Evolutionary conservation across 2,797 vertebrate species (phyloP).

Genomic region (Ctenochaetus hawaiiensis): DNA sequence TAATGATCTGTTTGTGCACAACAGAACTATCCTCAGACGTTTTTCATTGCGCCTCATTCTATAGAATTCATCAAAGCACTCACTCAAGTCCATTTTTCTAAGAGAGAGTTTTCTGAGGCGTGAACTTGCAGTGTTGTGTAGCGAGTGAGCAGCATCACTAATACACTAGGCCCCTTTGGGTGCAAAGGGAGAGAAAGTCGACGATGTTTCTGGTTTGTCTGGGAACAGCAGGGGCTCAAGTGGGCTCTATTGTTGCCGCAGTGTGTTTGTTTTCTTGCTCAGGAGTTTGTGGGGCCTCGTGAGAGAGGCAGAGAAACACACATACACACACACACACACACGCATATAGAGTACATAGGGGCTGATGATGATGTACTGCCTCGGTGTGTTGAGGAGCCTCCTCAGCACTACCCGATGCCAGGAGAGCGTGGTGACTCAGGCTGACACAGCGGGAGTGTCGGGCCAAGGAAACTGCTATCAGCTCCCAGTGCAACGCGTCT

Average conservation of each 20-base stretch:
- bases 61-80: background rate
- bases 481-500: slow-evolving; percentile 48
- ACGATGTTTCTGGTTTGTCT: slow-evolving; percentile 44
- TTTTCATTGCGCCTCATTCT: too few species aligned
- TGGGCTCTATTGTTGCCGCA: slow-evolving; percentile 67
- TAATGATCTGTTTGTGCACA: too few species aligned
- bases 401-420: slow-evolving; percentile 74
- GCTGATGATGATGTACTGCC: slow-evolving; percentile 81
- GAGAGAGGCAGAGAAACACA: slow-evolving; percentile 53
- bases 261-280: slow-evolving; percentile 70
- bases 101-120: background rate
- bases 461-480: slow-evolving; percentile 50
- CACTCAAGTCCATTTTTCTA: background rate
- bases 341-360: slow-evolving; percentile 22
- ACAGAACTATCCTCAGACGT: too few species aligned
- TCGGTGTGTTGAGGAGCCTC: slow-evolving; percentile 66
- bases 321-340: slow-evolving; percentile 24
- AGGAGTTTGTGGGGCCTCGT: slow-evolving; percentile 54
- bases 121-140: slow-evolving; percentile 8
- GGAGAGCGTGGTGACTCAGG: slow-evolving; percentile 74
- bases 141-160: slow-evolving; percentile 22
- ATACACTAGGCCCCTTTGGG: slow-evolving; percentile 29
- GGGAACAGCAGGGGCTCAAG: slow-evolving; percentile 33
- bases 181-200: slow-evolving; percentile 35
- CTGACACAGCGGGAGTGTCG: slow-evolving; percentile 74